Evolutionary conservation across 1,140 invertebrate genomes (phyloP).

Genomic region (Battus philenor): DNA sequence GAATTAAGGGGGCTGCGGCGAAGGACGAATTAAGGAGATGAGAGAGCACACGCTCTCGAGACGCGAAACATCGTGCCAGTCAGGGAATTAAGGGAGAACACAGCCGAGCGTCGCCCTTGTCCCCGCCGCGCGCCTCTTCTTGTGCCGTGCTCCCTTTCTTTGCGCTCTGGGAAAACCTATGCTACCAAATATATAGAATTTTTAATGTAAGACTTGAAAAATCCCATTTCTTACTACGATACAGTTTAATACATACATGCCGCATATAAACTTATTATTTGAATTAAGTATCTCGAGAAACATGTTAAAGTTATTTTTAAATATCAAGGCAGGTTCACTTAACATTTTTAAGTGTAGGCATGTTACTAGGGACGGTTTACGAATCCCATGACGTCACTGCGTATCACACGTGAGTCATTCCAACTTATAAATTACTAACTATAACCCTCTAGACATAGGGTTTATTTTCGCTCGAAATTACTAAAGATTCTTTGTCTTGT

Average conservation of each 20-base stretch:
- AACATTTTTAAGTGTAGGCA: slow-evolving; percentile 12
- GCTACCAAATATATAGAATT: slow-evolving; percentile 3
- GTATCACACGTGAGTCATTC: slow-evolving; percentile 59
- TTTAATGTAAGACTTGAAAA: no score
- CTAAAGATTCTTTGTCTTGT: slow-evolving; percentile 63
- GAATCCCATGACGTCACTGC: slow-evolving; percentile 55
- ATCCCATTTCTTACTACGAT: no score
- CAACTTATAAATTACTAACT: slow-evolving; percentile 67
- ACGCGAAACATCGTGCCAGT: slow-evolving; percentile 55
- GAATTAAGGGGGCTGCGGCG: slow-evolving; percentile 68
- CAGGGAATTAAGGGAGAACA: slow-evolving; percentile 49
- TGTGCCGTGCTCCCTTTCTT: background rate
- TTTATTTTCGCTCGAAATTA: slow-evolving; percentile 70
- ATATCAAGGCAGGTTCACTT: no score
- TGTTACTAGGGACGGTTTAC: slow-evolving; percentile 23
- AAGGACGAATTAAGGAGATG: slow-evolving; percentile 76
- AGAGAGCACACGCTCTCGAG: slow-evolving; percentile 73
- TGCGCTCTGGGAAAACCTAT: background rate
- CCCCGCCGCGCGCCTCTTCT: background rate
- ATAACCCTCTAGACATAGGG: slow-evolving; percentile 68
- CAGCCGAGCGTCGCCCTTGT: background rate
- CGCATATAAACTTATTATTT: no score
- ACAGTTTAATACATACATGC: no score
- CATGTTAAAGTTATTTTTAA: no score
- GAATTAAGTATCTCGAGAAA: no score